Conservation (phyloP, 2,797 vertebrate genomes). For the Esox lucius region DNA sequence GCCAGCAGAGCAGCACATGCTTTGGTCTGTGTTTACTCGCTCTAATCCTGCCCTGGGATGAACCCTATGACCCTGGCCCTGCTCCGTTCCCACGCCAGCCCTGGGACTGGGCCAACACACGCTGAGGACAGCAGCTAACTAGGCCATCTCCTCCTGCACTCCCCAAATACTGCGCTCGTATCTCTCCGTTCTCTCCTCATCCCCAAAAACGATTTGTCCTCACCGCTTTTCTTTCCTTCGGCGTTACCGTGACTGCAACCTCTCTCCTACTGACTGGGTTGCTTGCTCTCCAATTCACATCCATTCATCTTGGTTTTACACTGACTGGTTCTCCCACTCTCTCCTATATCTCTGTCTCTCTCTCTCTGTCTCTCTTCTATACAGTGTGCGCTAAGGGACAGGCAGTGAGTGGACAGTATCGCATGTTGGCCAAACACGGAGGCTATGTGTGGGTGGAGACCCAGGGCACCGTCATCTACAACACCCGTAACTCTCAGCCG, state of each 20-base stretch:
- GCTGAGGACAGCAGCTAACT: slow-evolving; percentile 45
- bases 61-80: slow-evolving; percentile 48
- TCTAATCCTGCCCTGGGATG: slow-evolving; percentile 35
- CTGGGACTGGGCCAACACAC: slow-evolving; percentile 55
- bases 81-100: slow-evolving; percentile 69
- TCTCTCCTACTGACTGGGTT: not conserved
- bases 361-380: slow-evolving; percentile 29
- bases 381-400: slow-evolving; percentile 96
- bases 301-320: slow-evolving; percentile 6
- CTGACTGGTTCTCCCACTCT: slow-evolving; percentile 9
- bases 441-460: slow-evolving; percentile 97
- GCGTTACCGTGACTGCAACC: not conserved
- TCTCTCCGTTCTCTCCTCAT: slow-evolving; percentile 36
- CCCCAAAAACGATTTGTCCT: slow-evolving; percentile 14
- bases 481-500: slow-evolving; percentile 93
- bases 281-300: not conserved
- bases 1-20: slow-evolving; percentile 53
- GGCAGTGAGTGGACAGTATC: slow-evolving; percentile 89
- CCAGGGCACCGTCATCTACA: slow-evolving; percentile 95
- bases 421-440: slow-evolving; percentile 93
- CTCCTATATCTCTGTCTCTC: not conserved
- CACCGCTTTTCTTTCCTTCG: slow-evolving; percentile 1
- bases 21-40: slow-evolving; percentile 18
- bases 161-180: not conserved
- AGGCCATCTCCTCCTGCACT: slow-evolving; percentile 8